Conservation (phyloP, 2,888 invertebrate species). For the Cordilura impudica region DNA sequence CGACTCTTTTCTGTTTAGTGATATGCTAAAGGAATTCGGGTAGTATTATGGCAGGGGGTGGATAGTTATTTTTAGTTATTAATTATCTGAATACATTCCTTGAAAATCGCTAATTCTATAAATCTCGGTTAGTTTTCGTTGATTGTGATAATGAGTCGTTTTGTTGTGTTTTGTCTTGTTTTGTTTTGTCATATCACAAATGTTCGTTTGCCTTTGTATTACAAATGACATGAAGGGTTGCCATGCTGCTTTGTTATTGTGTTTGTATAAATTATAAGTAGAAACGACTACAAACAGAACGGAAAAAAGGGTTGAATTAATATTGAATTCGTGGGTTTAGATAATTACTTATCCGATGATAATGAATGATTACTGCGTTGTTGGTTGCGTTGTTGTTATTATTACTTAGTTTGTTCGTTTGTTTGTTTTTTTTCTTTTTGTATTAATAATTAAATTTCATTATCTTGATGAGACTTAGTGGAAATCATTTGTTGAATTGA, state of each 20-base stretch:
- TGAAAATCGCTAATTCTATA: conserved; percentile 15
- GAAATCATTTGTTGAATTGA: background rate
- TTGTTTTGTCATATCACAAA: background rate
- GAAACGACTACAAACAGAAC: background rate
- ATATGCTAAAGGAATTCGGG: background rate
- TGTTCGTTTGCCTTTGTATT: conserved; percentile 3
- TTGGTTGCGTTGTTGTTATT: no score
- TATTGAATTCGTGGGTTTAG: conserved; percentile 23
- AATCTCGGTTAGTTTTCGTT: conserved; percentile 37
- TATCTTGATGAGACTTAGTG: conserved; percentile 23
- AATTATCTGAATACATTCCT: conserved; percentile 38
- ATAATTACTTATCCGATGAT: conserved; percentile 40
- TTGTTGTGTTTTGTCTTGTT: background rate
- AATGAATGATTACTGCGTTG: conserved; percentile 17
- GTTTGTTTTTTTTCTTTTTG: background rate
- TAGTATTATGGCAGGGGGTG: background rate
- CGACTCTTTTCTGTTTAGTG: background rate
- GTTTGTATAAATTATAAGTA: background rate
- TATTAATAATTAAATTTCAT: conserved; percentile 22
- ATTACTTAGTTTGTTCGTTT: conserved; percentile 1
- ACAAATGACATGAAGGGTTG: conserved; percentile 16
- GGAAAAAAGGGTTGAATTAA: conserved; percentile 26
- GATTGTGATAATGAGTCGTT: conserved; percentile 46
- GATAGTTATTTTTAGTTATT: conserved; percentile 5
- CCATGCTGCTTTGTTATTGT: background rate